Evolutionary conservation across 2,113 vertebrate species (phyloP).

Genomic region (Trematocara variabile): DNA sequence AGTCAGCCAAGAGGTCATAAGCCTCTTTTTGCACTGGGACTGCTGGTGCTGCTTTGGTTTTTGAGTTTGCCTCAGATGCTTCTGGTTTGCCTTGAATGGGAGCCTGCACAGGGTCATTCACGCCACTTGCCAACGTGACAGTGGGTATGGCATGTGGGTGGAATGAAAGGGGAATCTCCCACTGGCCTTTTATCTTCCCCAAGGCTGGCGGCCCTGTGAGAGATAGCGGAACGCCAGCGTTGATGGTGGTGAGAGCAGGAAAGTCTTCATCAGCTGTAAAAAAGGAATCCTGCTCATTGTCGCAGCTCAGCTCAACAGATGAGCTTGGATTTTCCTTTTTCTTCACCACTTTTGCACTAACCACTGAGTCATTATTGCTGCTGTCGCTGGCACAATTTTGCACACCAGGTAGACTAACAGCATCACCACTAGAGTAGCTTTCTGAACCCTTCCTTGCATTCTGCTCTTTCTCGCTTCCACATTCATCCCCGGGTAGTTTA

Average conservation of each 20-base stretch:
- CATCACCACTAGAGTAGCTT: neutral
- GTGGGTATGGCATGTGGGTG: neutral
- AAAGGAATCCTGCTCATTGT: neutral
- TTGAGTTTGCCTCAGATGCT: neutral
- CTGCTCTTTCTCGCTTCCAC: conserved; percentile 4
- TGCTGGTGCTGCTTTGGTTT: neutral
- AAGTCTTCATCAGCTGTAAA: neutral
- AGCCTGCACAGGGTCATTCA: neutral
- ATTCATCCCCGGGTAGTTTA: neutral
- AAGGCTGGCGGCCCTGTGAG: neutral
- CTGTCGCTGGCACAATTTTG: neutral
- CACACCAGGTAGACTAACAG: neutral
- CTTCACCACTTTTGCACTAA: neutral
- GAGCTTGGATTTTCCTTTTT: neutral
- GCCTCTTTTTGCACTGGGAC: neutral
- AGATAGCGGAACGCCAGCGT: neutral
- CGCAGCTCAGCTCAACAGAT: neutral
- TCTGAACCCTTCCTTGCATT: neutral
- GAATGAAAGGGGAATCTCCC: conserved; percentile 28
- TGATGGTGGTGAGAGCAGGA: neutral
- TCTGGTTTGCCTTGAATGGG: conserved; percentile 1
- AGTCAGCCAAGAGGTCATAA: conserved; percentile 47
- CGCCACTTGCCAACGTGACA: neutral
- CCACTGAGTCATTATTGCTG: neutral
- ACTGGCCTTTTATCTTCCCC: neutral